Evolutionary conservation across 2,113 vertebrate species (phyloP).

Genomic region (Lepus europaeus): DNA sequence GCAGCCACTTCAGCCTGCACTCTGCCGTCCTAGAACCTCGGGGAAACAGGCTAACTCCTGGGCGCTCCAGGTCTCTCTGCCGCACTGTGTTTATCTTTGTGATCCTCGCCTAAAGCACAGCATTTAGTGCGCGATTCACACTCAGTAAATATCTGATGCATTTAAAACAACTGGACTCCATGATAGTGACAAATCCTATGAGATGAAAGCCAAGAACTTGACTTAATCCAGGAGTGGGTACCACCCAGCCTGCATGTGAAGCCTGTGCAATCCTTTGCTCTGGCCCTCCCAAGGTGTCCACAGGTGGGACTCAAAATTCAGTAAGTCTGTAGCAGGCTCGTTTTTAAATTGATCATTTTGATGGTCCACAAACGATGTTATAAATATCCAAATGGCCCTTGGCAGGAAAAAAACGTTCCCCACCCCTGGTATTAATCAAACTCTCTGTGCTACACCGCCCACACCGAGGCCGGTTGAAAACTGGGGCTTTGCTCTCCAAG

Average conservation of each 20-base stretch:
- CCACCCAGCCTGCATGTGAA: too few relatives aligned
- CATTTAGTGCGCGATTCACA: neutral
- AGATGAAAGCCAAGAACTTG: neutral
- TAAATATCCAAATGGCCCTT: too few relatives aligned
- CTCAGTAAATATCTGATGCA: neutral
- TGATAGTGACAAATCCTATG: neutral
- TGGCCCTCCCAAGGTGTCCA: too few relatives aligned
- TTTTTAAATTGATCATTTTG: too few relatives aligned
- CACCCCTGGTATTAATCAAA: neutral
- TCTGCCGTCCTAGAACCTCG: neutral
- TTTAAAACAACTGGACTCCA: neutral
- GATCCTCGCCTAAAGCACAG: neutral
- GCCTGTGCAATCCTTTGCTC: too few relatives aligned
- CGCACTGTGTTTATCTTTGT: neutral
- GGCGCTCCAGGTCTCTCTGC: neutral
- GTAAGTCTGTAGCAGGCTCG: too few relatives aligned
- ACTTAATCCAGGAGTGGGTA: neutral
- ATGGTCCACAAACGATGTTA: too few relatives aligned
- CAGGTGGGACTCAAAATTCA: too few relatives aligned
- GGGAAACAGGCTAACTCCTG: neutral
- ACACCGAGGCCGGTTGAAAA: fast-evolving
- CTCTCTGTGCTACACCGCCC: neutral
- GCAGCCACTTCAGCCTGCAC: neutral
- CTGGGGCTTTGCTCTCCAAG: neutral
- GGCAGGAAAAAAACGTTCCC: too few relatives aligned